A percentile compares a stretch with the other conserved stretches of the same genome.
Evolutionary conservation across 2,113 vertebrate genomes (phyloP).

Genomic region (Laticauda laticaudata): DNA sequence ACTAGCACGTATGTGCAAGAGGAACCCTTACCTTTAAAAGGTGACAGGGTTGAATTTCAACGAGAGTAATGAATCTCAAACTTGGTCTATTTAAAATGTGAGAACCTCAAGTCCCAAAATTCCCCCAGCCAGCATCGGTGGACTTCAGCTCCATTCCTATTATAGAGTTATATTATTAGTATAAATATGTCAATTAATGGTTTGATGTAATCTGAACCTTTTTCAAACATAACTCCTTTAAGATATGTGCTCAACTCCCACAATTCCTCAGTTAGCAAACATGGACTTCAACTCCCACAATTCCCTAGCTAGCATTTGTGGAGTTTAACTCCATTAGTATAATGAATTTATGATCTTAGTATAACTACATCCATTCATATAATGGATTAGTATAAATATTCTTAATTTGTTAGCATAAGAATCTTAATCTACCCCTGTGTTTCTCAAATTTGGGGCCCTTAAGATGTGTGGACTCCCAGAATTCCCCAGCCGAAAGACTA

Average conservation of each 20-base stretch:
- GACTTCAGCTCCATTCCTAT: too few species aligned
- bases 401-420: not conserved
- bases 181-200: too few species aligned
- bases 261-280: too few species aligned
- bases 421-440: not conserved
- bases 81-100: not conserved
- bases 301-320: too few species aligned
- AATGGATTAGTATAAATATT: not conserved
- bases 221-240: too few species aligned
- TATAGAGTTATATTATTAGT: too few species aligned
- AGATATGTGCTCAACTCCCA: too few species aligned
- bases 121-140: not conserved
- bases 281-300: too few species aligned
- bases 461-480: not conserved
- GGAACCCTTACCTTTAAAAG: not conserved
- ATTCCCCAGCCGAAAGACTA: not conserved
- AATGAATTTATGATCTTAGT: not conserved
- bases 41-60: not conserved
- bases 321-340: not conserved
- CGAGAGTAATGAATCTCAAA: not conserved
- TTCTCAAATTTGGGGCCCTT: not conserved
- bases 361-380: not conserved
- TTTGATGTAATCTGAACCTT: too few species aligned
- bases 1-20: too few species aligned
- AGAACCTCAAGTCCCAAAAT: not conserved